These are phyloP conservation scores for Calliphora vicina DNA, from an alignment of 1,140 invertebrate species.

Conservation along the genomic window DNA sequence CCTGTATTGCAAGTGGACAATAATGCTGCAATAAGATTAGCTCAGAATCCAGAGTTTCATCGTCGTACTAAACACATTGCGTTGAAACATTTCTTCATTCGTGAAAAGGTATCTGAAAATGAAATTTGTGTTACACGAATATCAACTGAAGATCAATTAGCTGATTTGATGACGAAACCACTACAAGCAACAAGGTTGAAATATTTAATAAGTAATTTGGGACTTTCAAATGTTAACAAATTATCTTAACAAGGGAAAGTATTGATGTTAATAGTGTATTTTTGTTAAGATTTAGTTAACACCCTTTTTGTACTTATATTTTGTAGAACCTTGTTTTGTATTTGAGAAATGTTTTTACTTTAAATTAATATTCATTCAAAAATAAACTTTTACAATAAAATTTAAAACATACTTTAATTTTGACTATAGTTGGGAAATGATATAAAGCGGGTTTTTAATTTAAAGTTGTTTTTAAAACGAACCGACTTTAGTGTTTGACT, in stretches of 20 bases:
- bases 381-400: too few species aligned
- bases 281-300: too few species aligned
- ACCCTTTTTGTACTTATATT: too few species aligned
- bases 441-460: too few species aligned
- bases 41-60: not conserved
- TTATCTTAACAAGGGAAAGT: not conserved
- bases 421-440: too few species aligned
- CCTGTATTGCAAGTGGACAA: not conserved
- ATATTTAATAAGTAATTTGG: not conserved
- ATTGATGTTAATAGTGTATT: not conserved
- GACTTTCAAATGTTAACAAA: not conserved
- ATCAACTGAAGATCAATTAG: not conserved
- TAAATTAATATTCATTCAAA: too few species aligned
- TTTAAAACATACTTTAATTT: too few species aligned
- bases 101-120: not conserved
- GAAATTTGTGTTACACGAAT: not conserved
- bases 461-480: too few species aligned
- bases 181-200: not conserved
- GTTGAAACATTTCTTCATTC: not conserved
- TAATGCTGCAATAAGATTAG: not conserved
- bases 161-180: constrained; percentile 15
- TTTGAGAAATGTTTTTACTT: too few species aligned
- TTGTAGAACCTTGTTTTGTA: too few species aligned
- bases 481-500: too few species aligned
- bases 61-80: not conserved